Percentiles rank a stretch among this genome's conserved stretches.
Evolutionary conservation across 2,797 vertebrate species (phyloP).

Genomic region (Hozukius guyotensis): DNA sequence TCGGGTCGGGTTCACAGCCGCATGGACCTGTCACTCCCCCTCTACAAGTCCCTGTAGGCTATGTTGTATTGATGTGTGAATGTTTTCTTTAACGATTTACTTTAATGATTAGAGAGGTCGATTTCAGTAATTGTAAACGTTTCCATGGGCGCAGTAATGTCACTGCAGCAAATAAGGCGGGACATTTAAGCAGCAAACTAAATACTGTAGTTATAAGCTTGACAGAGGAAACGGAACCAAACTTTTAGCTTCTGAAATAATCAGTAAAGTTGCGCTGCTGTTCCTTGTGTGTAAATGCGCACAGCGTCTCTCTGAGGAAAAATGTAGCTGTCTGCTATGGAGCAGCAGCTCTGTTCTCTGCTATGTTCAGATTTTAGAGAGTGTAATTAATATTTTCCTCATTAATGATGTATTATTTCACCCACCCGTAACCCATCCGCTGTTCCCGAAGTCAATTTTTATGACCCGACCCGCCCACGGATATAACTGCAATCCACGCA

Average conservation of each 20-base stretch:
- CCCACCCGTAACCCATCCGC: background rate
- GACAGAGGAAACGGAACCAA: background rate
- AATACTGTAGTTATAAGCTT: no score
- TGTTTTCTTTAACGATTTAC: background rate
- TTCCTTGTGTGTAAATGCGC: background rate
- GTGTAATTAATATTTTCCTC: background rate
- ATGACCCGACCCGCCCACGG: background rate
- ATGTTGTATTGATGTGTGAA: background rate
- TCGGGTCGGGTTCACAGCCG: no score
- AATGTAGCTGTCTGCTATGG: no score
- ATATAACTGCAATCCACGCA: background rate
- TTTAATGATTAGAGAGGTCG: no score
- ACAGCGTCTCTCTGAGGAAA: no score
- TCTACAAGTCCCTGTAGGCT: no score
- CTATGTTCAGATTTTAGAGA: background rate
- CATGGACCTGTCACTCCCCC: no score
- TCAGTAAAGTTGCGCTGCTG: background rate
- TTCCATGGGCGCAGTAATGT: background rate
- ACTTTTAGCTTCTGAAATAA: background rate
- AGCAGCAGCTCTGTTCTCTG: no score
- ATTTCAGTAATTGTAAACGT: background rate
- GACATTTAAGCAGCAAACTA: background rate
- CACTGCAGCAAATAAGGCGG: no score
- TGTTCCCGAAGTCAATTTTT: background rate
- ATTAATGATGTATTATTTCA: background rate